Evolutionary conservation across 2,888 invertebrate genomes (phyloP).

Genomic region (Nephrocerus scutellatus): DNA sequence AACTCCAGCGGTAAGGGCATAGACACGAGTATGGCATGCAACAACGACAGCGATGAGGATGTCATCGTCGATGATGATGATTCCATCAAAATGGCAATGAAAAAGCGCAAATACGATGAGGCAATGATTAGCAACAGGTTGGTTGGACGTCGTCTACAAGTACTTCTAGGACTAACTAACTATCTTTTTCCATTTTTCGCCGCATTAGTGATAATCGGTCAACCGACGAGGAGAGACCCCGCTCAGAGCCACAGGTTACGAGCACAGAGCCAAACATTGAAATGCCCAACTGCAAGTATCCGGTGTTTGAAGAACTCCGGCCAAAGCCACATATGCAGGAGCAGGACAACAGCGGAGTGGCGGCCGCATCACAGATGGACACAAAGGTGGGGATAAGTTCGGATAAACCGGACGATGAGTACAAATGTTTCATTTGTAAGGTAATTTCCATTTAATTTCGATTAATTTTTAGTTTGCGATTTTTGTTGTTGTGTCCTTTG

Average conservation of each 20-base stretch:
- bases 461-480: slow-evolving; percentile 4
- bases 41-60: slow-evolving; percentile 48
- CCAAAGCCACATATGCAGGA: slow-evolving; percentile 8
- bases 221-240: slow-evolving; percentile 40
- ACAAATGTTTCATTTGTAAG: slow-evolving; percentile 70
- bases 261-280: slow-evolving; percentile 43
- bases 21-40: slow-evolving; percentile 38
- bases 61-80: slow-evolving; percentile 48
- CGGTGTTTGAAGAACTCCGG: slow-evolving; percentile 40
- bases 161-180: background rate
- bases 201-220: slow-evolving; percentile 29
- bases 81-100: slow-evolving; percentile 35
- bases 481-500: background rate
- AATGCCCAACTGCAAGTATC: slow-evolving; percentile 45
- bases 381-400: slow-evolving; percentile 47
- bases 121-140: slow-evolving; percentile 39
- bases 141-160: slow-evolving; percentile 1
- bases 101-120: slow-evolving; percentile 42
- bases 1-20: slow-evolving; percentile 32
- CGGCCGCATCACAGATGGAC: slow-evolving; percentile 38
- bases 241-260: slow-evolving; percentile 46
- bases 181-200: slow-evolving; percentile 2
- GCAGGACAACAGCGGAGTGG: slow-evolving; percentile 10
- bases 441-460: slow-evolving; percentile 50
- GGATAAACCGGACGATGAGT: slow-evolving; percentile 52